Conservation (phyloP, 2,797 vertebrate species). For the Anguilla anguilla region DNA sequence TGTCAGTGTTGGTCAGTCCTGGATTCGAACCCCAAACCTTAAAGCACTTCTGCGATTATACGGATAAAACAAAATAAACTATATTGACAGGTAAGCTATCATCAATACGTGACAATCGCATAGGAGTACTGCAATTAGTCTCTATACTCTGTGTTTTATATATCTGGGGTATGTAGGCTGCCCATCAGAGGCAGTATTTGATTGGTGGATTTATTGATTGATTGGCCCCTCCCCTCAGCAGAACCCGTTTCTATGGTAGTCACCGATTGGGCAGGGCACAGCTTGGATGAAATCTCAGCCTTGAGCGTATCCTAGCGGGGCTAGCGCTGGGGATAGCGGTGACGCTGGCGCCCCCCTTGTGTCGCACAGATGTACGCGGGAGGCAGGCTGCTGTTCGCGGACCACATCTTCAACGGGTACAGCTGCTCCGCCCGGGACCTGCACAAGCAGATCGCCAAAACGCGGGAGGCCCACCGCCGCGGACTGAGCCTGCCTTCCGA, state of each 20-base stretch:
- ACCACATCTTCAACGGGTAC: conserved; percentile 65
- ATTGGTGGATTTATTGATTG: not conserved
- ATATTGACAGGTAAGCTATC: not conserved
- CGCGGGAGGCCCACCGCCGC: conserved; percentile 64
- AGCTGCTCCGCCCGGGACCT: conserved; percentile 60
- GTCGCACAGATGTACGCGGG: conserved; percentile 72
- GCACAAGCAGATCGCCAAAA: conserved; percentile 48
- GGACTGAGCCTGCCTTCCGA: conserved; percentile 65
- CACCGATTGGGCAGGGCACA: not conserved
- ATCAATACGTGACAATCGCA: not conserved
- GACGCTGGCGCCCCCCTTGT: not conserved
- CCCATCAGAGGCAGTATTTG: not conserved
- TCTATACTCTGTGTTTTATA: not conserved
- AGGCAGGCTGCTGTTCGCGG: conserved; percentile 76
- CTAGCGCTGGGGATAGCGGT: no score
- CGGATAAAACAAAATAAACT: not conserved
- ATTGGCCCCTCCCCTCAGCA: not conserved
- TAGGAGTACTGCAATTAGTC: not conserved
- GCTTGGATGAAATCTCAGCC: no score
- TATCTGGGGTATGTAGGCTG: not conserved
- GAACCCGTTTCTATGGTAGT: not conserved
- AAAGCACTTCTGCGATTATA: not conserved
- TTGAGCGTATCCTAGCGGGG: no score
- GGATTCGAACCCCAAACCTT: not conserved
- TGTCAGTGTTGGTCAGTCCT: not conserved